Conservation (phyloP, 2,888 invertebrate species). For the Sceliomorpha sp. region DNA sequence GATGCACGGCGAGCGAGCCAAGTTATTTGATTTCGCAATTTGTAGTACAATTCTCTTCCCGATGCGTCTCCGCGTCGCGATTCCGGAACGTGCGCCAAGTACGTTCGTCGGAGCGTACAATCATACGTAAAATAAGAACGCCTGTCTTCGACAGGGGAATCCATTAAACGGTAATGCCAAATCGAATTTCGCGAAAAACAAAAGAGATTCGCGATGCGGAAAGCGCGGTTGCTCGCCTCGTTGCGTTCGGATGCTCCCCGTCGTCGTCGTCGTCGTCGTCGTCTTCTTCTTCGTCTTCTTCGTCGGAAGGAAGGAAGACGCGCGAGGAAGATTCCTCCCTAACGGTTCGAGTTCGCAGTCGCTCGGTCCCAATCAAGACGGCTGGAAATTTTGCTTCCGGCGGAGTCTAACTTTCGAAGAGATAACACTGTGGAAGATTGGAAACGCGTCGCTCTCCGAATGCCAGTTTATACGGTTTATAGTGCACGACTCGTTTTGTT, state of each 20-base stretch:
- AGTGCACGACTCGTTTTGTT: slow-evolving; percentile 19
- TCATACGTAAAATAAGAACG: slow-evolving; percentile 51
- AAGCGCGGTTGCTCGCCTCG: slow-evolving; percentile 8
- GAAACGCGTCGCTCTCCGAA: slow-evolving; percentile 15
- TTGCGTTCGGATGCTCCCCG: slow-evolving; percentile 15
- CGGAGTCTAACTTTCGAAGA: slow-evolving; percentile 25
- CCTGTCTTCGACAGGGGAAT: slow-evolving; percentile 59
- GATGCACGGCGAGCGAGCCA: slow-evolving; percentile 45
- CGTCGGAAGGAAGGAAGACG: slow-evolving; percentile 3
- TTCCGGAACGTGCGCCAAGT: slow-evolving; percentile 37
- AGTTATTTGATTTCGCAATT: slow-evolving; percentile 57
- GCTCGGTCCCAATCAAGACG: slow-evolving; percentile 29
- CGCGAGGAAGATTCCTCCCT: slow-evolving; percentile 31
- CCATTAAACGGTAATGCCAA: slow-evolving; percentile 68
- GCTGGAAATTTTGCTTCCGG: slow-evolving; percentile 21
- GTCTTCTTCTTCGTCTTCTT: no score
- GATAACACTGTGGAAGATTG: slow-evolving; percentile 35
- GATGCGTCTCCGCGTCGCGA: slow-evolving; percentile 48
- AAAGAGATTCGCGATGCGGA: slow-evolving; percentile 21
- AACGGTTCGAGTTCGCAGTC: slow-evolving; percentile 22
- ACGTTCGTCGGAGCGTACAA: slow-evolving; percentile 36
- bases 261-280: no score
- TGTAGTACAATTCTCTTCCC: slow-evolving; percentile 49
- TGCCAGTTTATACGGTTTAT: slow-evolving; percentile 4
- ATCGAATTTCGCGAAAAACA: slow-evolving; percentile 68